Evolutionary conservation across 2,888 invertebrate species (phyloP).

Genomic region (Drosophila macrospina): DNA sequence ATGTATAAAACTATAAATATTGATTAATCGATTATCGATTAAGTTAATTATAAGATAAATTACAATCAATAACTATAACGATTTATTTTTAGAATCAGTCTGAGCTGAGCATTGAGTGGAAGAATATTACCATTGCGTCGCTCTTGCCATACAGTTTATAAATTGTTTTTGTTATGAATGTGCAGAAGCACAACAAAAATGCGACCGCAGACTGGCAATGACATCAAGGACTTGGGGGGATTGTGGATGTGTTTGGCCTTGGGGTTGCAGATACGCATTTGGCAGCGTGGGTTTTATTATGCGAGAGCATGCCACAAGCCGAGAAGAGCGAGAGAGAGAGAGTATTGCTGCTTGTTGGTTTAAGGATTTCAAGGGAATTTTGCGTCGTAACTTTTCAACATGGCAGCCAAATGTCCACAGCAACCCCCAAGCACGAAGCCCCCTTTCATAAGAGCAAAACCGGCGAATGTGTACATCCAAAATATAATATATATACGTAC

Average conservation of each 20-base stretch:
- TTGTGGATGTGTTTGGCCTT: conserved; percentile 18
- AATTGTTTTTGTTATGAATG: conserved; percentile 77
- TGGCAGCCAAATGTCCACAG: conserved; percentile 45
- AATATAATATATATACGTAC: conserved; percentile 1
- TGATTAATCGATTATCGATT: conserved; percentile 3
- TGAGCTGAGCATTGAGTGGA: background rate
- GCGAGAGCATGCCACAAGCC: conserved; percentile 36
- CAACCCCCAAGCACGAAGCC: conserved; percentile 48
- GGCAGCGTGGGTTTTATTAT: conserved; percentile 47
- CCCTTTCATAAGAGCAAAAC: conserved; percentile 29
- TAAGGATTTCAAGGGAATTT: conserved; percentile 60
- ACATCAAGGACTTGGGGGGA: conserved; percentile 48
- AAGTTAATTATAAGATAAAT: too few relatives aligned
- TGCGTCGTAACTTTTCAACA: conserved; percentile 75
- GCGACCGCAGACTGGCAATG: conserved; percentile 53
- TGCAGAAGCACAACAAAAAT: conserved; percentile 80
- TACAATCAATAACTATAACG: background rate
- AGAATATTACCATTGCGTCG: conserved; percentile 15
- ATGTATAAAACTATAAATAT: background rate
- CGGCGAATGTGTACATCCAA: conserved; percentile 57
- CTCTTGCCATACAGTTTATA: background rate
- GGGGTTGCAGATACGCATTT: conserved; percentile 19
- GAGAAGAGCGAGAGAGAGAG: background rate
- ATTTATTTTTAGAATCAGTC: conserved; percentile 11
- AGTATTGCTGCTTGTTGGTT: conserved; percentile 23